phyloP scores from a whole-genome alignment of 30 jellyfish, hydroid and myxozoan species.

The Aurelia aurita region DNA sequence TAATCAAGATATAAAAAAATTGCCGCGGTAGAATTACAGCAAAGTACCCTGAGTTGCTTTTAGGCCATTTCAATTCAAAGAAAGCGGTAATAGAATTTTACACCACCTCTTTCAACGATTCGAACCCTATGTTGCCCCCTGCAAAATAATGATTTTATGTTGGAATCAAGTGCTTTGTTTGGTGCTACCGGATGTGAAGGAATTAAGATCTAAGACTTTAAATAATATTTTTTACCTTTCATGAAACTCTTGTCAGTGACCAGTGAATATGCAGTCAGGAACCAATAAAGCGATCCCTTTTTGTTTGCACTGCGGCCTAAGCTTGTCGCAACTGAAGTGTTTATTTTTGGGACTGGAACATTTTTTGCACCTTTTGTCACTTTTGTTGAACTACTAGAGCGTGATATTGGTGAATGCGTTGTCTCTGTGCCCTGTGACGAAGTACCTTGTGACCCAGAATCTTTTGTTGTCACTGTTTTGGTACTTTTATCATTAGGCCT shows the following conservation, averaged over 20 bases:
- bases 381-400: conserved; percentile 21
- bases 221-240: conserved; percentile 35
- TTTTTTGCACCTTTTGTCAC: neutral
- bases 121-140: too few species aligned
- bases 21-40: too few species aligned
- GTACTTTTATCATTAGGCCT: conserved; percentile 1
- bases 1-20: too few species aligned
- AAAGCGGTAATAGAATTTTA: too few species aligned
- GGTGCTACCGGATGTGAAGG: too few species aligned
- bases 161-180: too few species aligned
- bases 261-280: conserved; percentile 80
- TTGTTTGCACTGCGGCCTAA: conserved; percentile 44
- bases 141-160: too few species aligned
- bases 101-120: too few species aligned
- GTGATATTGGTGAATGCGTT: conserved; percentile 46
- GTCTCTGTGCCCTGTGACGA: conserved; percentile 43
- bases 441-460: conserved; percentile 32
- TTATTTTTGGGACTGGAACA: conserved; percentile 4
- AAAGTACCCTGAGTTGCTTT: too few species aligned
- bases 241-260: conserved; percentile 81
- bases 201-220: too few species aligned
- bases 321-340: conserved; percentile 26
- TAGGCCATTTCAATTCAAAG: too few species aligned
- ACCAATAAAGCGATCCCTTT: conserved; percentile 76
- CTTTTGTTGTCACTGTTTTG: conserved; percentile 10